A percentile compares a stretch with the other conserved stretches of the same genome.
phyloP scores from a whole-genome alignment of 2,113 vertebrate species.

The Phalacrocorax aristotelis region DNA sequence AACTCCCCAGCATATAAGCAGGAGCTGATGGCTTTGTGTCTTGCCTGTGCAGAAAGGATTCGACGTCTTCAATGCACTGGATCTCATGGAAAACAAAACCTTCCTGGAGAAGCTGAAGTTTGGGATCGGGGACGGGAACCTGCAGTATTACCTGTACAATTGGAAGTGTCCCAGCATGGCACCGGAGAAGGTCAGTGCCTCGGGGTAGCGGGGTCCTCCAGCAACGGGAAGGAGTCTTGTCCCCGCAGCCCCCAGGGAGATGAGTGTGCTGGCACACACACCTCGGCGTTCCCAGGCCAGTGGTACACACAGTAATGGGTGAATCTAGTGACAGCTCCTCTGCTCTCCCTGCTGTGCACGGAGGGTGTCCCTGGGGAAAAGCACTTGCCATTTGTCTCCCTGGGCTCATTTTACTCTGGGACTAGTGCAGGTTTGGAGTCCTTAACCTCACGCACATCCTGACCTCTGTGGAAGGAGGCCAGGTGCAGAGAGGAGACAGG shows the following conservation, averaged over 20 bases:
- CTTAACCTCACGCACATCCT: neutral
- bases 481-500: neutral
- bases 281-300: neutral
- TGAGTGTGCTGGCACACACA: neutral
- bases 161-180: constrained; percentile 99
- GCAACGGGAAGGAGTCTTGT: rapidly evolving
- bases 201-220: neutral
- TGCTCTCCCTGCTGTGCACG: neutral
- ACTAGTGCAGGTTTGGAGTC: neutral
- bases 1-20: neutral
- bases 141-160: constrained; percentile 99
- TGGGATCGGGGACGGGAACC: constrained; percentile 96
- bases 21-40: neutral
- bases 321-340: neutral
- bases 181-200: constrained; percentile 87
- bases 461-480: neutral
- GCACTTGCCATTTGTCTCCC: neutral
- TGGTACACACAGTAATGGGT: rapidly evolving
- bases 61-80: constrained; percentile 99
- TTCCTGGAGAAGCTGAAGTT: constrained; percentile 99
- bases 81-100: constrained; percentile 99
- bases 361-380: neutral
- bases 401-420: neutral
- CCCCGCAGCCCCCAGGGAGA: neutral
- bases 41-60: constrained; percentile 88